Percentiles rank a stretch among this genome's conserved stretches.
Conservation (phyloP, 2,113 vertebrate genomes). For the Nothoprocta pentlandii region DNA sequence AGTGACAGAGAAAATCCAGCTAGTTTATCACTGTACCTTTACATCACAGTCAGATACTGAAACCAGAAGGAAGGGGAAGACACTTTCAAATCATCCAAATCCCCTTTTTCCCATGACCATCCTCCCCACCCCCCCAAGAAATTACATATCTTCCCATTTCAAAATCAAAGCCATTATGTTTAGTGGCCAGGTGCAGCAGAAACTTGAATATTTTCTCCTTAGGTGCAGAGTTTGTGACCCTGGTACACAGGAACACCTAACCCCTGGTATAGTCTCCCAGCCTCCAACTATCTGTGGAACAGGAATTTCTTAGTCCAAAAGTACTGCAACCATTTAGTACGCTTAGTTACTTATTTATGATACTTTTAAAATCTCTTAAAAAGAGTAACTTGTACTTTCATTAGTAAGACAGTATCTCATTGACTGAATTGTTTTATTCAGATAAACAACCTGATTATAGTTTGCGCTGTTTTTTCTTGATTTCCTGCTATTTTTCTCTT, state of each 20-base stretch:
- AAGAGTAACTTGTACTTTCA: background rate
- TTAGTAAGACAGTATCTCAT: background rate
- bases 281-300: background rate
- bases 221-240: background rate
- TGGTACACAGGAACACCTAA: background rate
- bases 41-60: background rate
- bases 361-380: background rate
- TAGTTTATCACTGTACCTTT: background rate
- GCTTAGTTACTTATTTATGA: background rate
- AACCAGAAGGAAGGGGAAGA: background rate
- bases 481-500: background rate
- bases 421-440: background rate
- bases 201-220: background rate
- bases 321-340: too few relatives aligned
- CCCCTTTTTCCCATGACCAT: too few relatives aligned
- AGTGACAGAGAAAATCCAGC: background rate
- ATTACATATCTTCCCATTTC: background rate
- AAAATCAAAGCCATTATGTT: background rate
- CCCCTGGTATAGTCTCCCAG: background rate
- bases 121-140: background rate
- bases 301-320: background rate
- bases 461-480: background rate
- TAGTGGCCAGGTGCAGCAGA: background rate
- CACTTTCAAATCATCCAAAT: background rate
- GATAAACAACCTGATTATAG: background rate